A percentile compares a stretch with the other conserved stretches of the same genome.
phyloP scores from a whole-genome alignment of 2,113 vertebrate genomes.

The Cryptotis parvus region DNA sequence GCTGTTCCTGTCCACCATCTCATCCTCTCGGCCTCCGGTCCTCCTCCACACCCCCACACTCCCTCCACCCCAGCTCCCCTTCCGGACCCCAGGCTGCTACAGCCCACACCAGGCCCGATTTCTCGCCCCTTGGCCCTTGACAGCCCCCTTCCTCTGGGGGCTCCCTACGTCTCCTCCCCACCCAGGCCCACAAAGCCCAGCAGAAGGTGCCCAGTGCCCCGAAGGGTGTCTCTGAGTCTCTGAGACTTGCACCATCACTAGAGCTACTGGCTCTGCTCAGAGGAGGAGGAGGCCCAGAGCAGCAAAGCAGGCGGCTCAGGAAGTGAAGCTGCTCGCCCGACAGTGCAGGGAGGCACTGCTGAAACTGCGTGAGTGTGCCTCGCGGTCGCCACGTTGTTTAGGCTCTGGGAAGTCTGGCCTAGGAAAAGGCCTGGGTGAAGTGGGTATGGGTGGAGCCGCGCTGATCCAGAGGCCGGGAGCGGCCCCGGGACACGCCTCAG shows the following conservation, averaged over 20 bases:
- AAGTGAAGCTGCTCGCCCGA: conserved; percentile 74
- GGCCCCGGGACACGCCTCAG: conserved; percentile 42
- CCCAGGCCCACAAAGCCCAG: too few species aligned
- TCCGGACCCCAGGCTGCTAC: conserved; percentile 6
- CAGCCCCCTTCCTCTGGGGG: too few species aligned
- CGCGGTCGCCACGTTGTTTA: conserved; percentile 68
- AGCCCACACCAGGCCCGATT: conserved; percentile 51
- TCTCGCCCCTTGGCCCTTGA: too few species aligned
- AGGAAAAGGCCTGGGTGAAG: conserved; percentile 65
- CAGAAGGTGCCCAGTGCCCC: neutral
- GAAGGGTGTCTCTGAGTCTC: neutral
- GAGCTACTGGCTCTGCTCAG: neutral
- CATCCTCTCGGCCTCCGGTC: neutral
- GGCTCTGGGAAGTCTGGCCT: conserved; percentile 76
- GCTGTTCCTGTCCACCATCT: too few species aligned
- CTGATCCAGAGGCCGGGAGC: neutral
- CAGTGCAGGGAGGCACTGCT: conserved; percentile 69
- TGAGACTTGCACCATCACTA: neutral
- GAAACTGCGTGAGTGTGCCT: neutral
- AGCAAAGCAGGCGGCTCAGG: conserved; percentile 64
- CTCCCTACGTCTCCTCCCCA: too few species aligned
- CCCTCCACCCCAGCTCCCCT: conserved; percentile 42
- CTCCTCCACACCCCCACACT: conserved; percentile 43
- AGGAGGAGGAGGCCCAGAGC: conserved; percentile 2
- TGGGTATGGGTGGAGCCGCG: conserved; percentile 58